Base-by-base conservation (phyloP, 2,888 invertebrate species). In the Elgonia sp. region DNA sequence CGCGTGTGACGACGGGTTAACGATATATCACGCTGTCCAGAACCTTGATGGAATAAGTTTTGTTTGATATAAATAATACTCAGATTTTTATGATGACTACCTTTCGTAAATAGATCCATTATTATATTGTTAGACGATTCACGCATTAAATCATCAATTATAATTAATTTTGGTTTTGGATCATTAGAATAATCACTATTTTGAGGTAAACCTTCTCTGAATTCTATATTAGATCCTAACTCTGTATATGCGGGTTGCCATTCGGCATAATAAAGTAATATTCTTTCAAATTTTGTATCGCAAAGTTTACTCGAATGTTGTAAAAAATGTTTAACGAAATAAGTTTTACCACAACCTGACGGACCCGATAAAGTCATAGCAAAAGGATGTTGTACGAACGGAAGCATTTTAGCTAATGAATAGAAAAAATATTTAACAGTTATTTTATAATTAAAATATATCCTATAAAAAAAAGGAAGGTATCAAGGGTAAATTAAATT, bases 21-120 rank as follows among this genome's bases (percentile, higher is more conserved):
- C 6, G 55, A 12, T 12, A 55, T 55, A 16, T 55, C 55, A n/a
- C 55, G 14, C 16, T 55, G 55, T 55, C 55, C 55, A n/a, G 6
- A 12, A 55, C 55, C 55, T 55, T 55, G 55, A 55, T 55, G 55
- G 12, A 42, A 16, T 55, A 42, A 12, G 12, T 42, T 42, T 12
- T 42, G 42, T 42, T 7, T 60, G 42, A 42, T 42, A 42, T 9
- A 42, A 42, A 42, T 42, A 42, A 42, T 42, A 42, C 42, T 42
- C 42, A 42, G 42, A 42, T 42, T 42, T 42, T 42, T 42, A 42
- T 90, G 89, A 75, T 90, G 89, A 37, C 88, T 88, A 0, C 90
- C 90, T 72, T 90, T 91, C 3, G 88, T 89, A 79, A 91, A 91
- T 7, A 90, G 85, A 85, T 91, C 88, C 0, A 89, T 81, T 37